Conservation (phyloP, 2,797 vertebrate genomes). For the Coregonus sp. region DNA sequence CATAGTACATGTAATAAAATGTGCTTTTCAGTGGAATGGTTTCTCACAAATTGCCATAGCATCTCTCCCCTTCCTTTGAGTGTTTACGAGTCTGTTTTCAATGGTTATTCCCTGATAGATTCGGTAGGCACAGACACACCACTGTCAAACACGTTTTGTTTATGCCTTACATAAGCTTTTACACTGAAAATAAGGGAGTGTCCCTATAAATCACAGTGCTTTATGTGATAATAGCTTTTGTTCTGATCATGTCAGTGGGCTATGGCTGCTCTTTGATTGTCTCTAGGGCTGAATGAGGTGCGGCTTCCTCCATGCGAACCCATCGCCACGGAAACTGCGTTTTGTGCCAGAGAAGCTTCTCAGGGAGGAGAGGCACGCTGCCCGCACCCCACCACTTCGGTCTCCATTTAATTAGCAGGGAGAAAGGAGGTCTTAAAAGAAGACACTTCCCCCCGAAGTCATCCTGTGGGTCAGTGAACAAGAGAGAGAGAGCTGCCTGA, state of each 20-base stretch:
- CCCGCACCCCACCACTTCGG: background rate
- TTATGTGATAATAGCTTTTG: background rate
- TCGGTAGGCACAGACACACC: background rate
- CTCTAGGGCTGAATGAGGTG: slow-evolving; percentile 30
- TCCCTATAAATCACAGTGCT: background rate
- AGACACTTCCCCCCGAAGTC: background rate
- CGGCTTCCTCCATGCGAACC: slow-evolving; percentile 24
- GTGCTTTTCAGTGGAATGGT: slow-evolving; percentile 21
- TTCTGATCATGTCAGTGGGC: background rate
- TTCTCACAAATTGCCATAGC: background rate
- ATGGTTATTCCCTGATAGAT: slow-evolving; percentile 7
- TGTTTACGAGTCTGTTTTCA: slow-evolving; percentile 25
- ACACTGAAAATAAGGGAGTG: slow-evolving; percentile 1
- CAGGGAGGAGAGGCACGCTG: background rate
- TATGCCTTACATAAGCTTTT: background rate
- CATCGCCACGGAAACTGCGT: slow-evolving; percentile 45
- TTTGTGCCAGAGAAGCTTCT: slow-evolving; percentile 37
- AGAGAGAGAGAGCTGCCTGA: background rate
- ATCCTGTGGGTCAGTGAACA: background rate
- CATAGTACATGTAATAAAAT: slow-evolving; percentile 44
- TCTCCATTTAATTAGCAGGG: background rate
- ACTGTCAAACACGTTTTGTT: background rate
- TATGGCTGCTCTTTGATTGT: slow-evolving; percentile 21
- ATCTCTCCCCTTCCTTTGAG: slow-evolving; percentile 12
- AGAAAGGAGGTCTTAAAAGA: slow-evolving; percentile 2